Base-by-base conservation (phyloP, 2,797 vertebrate genomes). In the Takifugu rubripes region DNA sequence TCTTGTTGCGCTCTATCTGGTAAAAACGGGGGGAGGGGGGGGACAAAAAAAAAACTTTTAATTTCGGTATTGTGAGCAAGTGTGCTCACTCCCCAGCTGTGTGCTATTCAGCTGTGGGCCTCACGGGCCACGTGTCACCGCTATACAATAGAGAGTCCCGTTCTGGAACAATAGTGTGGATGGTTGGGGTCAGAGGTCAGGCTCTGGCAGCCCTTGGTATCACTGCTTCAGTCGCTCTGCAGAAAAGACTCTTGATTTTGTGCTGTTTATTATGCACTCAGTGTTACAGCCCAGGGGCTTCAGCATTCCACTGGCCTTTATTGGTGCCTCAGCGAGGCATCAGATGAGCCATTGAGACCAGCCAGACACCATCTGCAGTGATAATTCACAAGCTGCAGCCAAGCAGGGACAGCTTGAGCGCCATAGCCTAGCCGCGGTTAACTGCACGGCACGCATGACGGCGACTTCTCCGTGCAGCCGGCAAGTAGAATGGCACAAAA, bases 1-100 rank as follows among this genome's bases (percentile, higher is more conserved):
- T 66, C 68, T 78, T 66, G 75, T 76, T 75, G 77, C 64, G 62
- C 77, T 66, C 56, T 59, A 29, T 69, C 21, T 3, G 66, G 53
- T 70, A 77, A 72, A 66, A 81, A 70, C 52, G n/a, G n/a, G 21
- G 21, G 21, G 21, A 21, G 21, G 21, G 21, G 21, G 16, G 42
- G 6, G 42, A 5, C 1, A n/a, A 8, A 17, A 46, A 44, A 46
- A 46, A 5, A 68, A 56, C 66, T 36, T 74, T 85, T 84, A 81
- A 78, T 86, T 79, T 67, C 60, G 70, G 50, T 81, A 86, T 90
- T 90, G 87, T 88, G 81, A 75, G 81, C 68, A 86, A 85, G 88
- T 82, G 84, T 86, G 84, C 87, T 85, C 87, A 86, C 80, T 62
- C 78, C 82, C 88, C 87, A 89, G 87, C 90, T 91, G 89, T 87